Evolutionary conservation across 2,797 vertebrate species (phyloP).

Genomic region (Microhierax caerulescens): DNA sequence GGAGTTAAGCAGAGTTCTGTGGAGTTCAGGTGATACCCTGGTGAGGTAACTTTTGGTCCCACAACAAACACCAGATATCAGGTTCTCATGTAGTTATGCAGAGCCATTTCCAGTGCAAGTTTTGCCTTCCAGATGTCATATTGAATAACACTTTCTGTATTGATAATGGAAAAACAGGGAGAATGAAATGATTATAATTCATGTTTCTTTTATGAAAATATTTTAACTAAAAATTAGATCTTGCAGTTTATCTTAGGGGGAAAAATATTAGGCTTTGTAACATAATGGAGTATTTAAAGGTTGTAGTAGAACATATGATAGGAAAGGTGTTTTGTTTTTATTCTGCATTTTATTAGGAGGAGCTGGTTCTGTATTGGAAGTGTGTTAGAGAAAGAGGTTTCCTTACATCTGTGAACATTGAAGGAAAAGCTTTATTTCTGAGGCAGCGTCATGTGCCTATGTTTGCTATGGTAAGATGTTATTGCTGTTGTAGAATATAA

Average conservation of each 20-base stretch:
- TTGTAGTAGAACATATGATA: background rate
- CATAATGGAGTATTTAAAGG: background rate
- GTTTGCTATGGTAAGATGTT: background rate
- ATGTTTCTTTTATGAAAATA: background rate
- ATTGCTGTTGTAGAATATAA: background rate
- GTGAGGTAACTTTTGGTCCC: background rate
- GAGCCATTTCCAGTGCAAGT: background rate
- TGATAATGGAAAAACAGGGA: background rate
- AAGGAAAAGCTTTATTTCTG: background rate
- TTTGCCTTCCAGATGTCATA: background rate
- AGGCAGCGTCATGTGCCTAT: background rate
- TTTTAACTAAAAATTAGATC: background rate
- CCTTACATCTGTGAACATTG: background rate
- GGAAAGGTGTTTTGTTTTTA: background rate
- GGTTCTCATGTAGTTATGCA: background rate
- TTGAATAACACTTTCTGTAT: background rate
- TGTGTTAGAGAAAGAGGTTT: background rate
- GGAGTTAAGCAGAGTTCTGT: background rate
- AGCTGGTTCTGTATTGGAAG: background rate
- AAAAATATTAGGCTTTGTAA: background rate
- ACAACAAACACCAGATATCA: background rate
- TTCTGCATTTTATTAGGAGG: background rate
- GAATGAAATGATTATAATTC: background rate
- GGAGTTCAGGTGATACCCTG: background rate
- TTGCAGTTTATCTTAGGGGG: background rate